Base-by-base conservation (phyloP, 1,140 invertebrate genomes). In the Drosophila tani region DNA sequence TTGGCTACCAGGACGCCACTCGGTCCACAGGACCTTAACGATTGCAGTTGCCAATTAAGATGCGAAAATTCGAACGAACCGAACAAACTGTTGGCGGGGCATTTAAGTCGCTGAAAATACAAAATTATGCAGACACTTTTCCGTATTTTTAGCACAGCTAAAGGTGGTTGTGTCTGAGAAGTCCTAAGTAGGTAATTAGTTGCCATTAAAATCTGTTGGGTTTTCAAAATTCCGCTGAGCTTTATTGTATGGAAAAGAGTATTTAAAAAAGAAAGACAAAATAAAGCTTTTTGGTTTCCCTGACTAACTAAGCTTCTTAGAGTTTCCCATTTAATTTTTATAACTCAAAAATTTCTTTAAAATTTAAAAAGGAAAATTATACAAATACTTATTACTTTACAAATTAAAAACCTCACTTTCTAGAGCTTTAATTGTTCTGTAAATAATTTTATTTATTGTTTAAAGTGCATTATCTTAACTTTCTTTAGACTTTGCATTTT, bases 21-120 rank as follows among this genome's bases (percentile, higher is more conserved):
- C 24, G 21, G 29, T 43, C 67, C 45, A 41, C 66, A 49, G 66
- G 40, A 49, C 27, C 45, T 47, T 50, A 38, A 49, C 46, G 46
- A 51, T 38, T 73, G 69, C 67, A 73, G 17, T 50, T 56, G 66
- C 53, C 69, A 73, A 73, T 71, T 71, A 71, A 71, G 66, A 19
- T 41, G 43, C 27, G 27, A 71, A 58, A 47, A 46, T 40, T 70
- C 41, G 24, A 57, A 46, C 32, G 5, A 40, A 24, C 5, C 19
- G 19, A 41, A 41, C 15, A 1, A 47, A 32, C 21, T 21, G 17
- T 19, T 45, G 29, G 8, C 59, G 21, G 9, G 58, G n/a, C 24
- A 66, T 51, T 67, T 67, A 67, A 62, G 43, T 46, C 9, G n/a
- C n/a, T 27, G 41, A 64, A 66, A 35, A 51, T n/a, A 11, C 12